Base-by-base conservation (phyloP, 2,888 invertebrate species). In the Gortyna flavago region DNA sequence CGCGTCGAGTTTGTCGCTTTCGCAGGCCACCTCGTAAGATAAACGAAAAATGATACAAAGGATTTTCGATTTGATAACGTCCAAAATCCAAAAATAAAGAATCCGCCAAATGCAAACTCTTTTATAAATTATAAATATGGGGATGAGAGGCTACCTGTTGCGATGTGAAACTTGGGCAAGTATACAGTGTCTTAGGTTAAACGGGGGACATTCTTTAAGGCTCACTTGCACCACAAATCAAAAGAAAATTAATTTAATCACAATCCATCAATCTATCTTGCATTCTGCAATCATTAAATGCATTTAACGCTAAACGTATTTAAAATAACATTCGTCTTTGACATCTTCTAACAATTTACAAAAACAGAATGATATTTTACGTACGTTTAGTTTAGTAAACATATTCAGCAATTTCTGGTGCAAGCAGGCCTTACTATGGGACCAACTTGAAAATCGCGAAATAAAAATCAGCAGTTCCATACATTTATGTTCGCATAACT, bases 1-100 rank as follows among this genome's bases (percentile, higher is more conserved):
- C 61, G 29, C 35, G 59, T 32, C 38, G 57, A 6, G 48, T 38
- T 38, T 18, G 73, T 73, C 61, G 48, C 11, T 25, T 61, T 61
- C 25, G 38, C 74, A n/a, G 73, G 74, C 29, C 29, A 75, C 75
- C 75, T 73, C 75, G 38, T 73, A 41, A 69, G 72, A 73, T 25
- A 73, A 54, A 73, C 18, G 38, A 8, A 72, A 66, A 69, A 72
- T 59, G 11, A 69, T 69, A 69, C 59, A 69, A 57, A 57, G 32
- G 35, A 21, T 25, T 57, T 69, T 69, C 57, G 35, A 7, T 11
- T 68, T 25, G 16, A 68, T 5, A 41, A 66, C 11, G 44, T 44
- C 9, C 21, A 29, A 29, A 21, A 21, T 7, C 41, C 41, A 41
- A 41, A 41, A 67, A 67, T 18, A 29, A 59, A 29, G 4, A 13